phyloP scores from a whole-genome alignment of 2,113 vertebrate species.

The Leptosomus discolor region DNA sequence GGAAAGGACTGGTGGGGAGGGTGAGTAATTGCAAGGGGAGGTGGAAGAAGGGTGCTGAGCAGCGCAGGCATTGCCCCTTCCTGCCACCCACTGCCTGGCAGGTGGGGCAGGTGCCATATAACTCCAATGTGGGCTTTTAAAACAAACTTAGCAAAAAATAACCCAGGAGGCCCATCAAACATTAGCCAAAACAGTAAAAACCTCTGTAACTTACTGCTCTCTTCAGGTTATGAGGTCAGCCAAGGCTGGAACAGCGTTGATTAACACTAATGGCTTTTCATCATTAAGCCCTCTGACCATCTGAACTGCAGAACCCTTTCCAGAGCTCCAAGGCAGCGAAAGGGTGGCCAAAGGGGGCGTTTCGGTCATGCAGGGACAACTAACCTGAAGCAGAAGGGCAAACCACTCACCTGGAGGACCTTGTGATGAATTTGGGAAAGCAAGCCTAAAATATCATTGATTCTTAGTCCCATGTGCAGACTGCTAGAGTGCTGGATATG shows the following conservation, averaged over 20 bases:
- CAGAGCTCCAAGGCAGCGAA: not conserved
- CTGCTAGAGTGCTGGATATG: not conserved
- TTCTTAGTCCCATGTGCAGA: not conserved
- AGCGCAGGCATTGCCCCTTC: not conserved
- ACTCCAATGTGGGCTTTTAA: not conserved
- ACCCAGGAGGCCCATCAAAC: not conserved
- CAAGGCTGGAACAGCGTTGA: not conserved
- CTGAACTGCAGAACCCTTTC: not conserved
- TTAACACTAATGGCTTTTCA: not conserved
- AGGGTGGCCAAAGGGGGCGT: not conserved
- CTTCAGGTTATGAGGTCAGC: not conserved
- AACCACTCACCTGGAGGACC: not conserved
- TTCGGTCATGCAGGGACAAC: not conserved
- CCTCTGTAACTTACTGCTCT: not conserved
- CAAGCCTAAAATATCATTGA: fast-evolving
- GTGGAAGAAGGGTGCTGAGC: not conserved
- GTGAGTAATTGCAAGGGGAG: not conserved
- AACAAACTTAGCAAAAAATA: not conserved
- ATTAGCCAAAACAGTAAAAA: not conserved
- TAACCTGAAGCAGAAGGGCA: not conserved
- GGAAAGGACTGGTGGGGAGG: fast-evolving
- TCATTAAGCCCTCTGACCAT: not conserved
- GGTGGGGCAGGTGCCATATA: not conserved
- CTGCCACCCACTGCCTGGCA: not conserved
- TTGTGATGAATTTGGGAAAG: not conserved